A percentile compares a stretch with the other conserved stretches of the same genome.
Conservation (phyloP, 2,888 invertebrate species). For the Crepidodera aurea region DNA sequence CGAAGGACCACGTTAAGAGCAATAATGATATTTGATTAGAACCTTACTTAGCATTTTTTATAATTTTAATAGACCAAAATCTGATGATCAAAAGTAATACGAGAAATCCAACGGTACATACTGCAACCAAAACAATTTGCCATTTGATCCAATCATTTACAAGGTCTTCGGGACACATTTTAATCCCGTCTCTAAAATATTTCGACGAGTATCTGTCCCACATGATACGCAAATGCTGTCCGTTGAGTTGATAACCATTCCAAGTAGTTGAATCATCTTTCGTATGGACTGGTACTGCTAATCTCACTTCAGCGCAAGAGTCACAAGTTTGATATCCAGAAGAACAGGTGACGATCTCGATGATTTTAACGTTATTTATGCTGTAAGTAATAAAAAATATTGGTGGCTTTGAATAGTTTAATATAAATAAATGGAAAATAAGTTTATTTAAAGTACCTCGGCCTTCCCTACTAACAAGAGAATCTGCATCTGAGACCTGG, state of each 20-base stretch:
- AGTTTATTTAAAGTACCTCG: too few relatives aligned
- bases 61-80: constrained; percentile 15
- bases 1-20: not conserved
- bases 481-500: too few relatives aligned
- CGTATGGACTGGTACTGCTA: constrained; percentile 39
- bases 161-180: constrained; percentile 29
- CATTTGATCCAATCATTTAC: constrained; percentile 17
- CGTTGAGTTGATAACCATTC: constrained; percentile 44
- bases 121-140: constrained; percentile 24
- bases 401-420: not conserved
- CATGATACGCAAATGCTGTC: constrained; percentile 39
- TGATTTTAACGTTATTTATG: constrained; percentile 38
- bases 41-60: constrained; percentile 24
- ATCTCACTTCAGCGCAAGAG: constrained; percentile 39
- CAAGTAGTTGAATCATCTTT: constrained; percentile 31
- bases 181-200: constrained; percentile 30
- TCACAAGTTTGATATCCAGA: constrained; percentile 38
- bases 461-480: too few relatives aligned
- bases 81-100: constrained; percentile 25
- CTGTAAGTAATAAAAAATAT: constrained; percentile 26
- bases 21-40: too few relatives aligned
- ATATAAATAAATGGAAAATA: too few relatives aligned
- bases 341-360: constrained; percentile 32
- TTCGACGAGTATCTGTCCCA: constrained; percentile 39
- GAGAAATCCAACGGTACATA: constrained; percentile 25